A percentile compares a stretch with the other conserved stretches of the same genome.
Evolutionary conservation across 2,888 invertebrate species (phyloP).

Genomic region (Agonopterix alstromeriana): DNA sequence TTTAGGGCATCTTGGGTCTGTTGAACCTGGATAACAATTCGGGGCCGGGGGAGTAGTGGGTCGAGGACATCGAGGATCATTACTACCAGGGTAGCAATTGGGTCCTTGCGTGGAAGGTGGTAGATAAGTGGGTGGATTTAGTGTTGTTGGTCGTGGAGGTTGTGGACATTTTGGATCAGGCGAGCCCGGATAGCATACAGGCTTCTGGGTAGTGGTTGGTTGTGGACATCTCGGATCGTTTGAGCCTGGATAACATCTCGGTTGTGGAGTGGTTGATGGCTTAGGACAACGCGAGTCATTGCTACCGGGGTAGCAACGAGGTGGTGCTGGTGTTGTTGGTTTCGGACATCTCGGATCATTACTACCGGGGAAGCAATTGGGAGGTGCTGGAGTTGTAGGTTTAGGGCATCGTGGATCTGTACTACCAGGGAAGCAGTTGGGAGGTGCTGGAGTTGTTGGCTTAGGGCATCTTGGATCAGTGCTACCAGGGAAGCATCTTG

Average conservation of each 20-base stretch:
- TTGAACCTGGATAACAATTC: slow-evolving; percentile 22
- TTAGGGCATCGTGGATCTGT: slow-evolving; percentile 30
- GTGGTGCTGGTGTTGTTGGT: slow-evolving; percentile 15
- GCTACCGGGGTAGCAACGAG: slow-evolving; percentile 36
- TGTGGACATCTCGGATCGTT: too few relatives aligned
- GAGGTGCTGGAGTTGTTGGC: slow-evolving; percentile 21
- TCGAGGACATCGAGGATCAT: slow-evolving; percentile 24
- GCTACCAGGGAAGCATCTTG: slow-evolving; percentile 23
- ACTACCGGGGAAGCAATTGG: slow-evolving; percentile 31
- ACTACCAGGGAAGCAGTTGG: slow-evolving; percentile 33
- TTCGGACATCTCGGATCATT: slow-evolving; percentile 33
- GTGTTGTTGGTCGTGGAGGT: too few relatives aligned
- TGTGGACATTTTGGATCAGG: too few relatives aligned
- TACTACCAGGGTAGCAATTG: too few relatives aligned
- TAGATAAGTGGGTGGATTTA: too few relatives aligned
- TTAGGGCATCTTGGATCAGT: slow-evolving; percentile 33
- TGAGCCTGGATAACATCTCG: too few relatives aligned
- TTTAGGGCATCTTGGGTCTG: slow-evolving; percentile 19
- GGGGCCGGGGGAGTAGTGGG: slow-evolving; percentile 22
- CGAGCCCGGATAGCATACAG: too few relatives aligned
- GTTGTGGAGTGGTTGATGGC: too few relatives aligned
- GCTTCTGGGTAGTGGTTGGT: too few relatives aligned
- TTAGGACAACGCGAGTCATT: slow-evolving; percentile 30
- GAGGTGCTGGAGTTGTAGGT: slow-evolving; percentile 23
- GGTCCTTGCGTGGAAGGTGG: too few relatives aligned